A percentile compares a stretch with the other conserved stretches of the same genome.
Conservation (phyloP, 92 coral and sea anemone genomes). For the Epizoanthus illoricatus region DNA sequence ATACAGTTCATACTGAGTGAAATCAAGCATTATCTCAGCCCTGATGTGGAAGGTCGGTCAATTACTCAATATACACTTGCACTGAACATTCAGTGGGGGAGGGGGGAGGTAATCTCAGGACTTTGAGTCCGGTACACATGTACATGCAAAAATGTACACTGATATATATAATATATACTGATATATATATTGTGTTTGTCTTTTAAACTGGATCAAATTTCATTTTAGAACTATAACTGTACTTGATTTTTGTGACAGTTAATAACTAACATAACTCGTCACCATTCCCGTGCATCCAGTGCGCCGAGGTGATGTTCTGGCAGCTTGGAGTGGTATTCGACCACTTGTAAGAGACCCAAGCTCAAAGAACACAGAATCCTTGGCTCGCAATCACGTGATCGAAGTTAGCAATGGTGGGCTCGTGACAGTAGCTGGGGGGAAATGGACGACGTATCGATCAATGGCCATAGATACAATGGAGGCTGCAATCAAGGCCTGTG, state of each 20-base stretch:
- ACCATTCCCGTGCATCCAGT: slow-evolving; percentile 47
- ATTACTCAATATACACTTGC: neutral
- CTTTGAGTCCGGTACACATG: too few species aligned
- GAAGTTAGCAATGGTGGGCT: slow-evolving; percentile 83
- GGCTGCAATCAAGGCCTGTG: slow-evolving; percentile 81
- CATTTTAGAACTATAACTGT: neutral
- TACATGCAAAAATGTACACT: too few species aligned
- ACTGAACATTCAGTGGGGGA: neutral
- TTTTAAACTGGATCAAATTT: neutral
- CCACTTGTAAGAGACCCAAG: slow-evolving; percentile 92
- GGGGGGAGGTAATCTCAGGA: too few species aligned
- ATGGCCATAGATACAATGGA: slow-evolving; percentile 94
- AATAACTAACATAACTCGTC: neutral
- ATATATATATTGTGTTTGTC: neutral
- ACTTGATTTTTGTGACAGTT: neutral
- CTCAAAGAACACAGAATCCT: slow-evolving; percentile 86
- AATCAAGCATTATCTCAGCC: slow-evolving; percentile 86
- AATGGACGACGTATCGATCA: slow-evolving; percentile 98
- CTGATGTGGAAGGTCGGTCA: slow-evolving; percentile 79
- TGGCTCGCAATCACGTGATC: slow-evolving; percentile 97
- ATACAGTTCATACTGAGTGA: slow-evolving; percentile 91
- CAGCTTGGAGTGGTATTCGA: slow-evolving; percentile 98
- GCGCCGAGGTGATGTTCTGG: slow-evolving; percentile 91
- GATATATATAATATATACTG: neutral
- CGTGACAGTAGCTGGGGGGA: slow-evolving; percentile 98